Evolutionary conservation across 2,888 invertebrate genomes (phyloP), one percentile per base, ranked within the genome.

Genomic region (Pedicia rivosa): DNA sequence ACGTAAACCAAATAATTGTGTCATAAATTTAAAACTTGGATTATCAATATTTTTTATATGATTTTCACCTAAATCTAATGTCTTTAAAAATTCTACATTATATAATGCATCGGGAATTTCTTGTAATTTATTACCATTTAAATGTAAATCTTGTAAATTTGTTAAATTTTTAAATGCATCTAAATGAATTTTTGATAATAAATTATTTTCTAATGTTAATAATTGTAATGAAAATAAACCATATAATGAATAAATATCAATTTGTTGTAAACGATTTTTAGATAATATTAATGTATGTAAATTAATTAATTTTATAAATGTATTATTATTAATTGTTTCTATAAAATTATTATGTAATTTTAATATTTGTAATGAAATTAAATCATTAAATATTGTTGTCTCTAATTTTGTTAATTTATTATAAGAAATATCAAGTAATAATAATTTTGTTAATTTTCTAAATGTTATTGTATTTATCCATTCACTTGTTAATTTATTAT

Each of bases 21-120:
- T 76, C 70, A 94, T 74, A 40, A 81, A 80, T 40, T 77, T 71
- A 55, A 90, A 83, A 39, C 82, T 80, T 4, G 81, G 76, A 49
- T 82, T 78, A 44, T 83, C 83, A 40, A 95, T 65, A 42, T 71
- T 72, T 44, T 73, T 72, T 56, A 95, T 82, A 53, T 74, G 69
- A 66, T 95, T 95, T 62, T 91, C 88, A 42, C 88, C 90, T 48
- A 95, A 69, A 64, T 91, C 88, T 42, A 95, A 72, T 36, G 84
- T 86, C 56, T 80, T 74, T 48, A 94, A 67, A 51, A 86, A 68
- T 46, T 81, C 74, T 72, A 90, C 80, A 63, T 84, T 78, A 55
- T 75, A 74, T 40, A 91, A 63, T 14, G 87, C 88, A 48, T 75
- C 65, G 25, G 90, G 90, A 50, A 88, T 75, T 48, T 70, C 65